Evolutionary conservation across 1,140 invertebrate genomes (phyloP).

Genomic region (Tetramorium parvispinum): DNA sequence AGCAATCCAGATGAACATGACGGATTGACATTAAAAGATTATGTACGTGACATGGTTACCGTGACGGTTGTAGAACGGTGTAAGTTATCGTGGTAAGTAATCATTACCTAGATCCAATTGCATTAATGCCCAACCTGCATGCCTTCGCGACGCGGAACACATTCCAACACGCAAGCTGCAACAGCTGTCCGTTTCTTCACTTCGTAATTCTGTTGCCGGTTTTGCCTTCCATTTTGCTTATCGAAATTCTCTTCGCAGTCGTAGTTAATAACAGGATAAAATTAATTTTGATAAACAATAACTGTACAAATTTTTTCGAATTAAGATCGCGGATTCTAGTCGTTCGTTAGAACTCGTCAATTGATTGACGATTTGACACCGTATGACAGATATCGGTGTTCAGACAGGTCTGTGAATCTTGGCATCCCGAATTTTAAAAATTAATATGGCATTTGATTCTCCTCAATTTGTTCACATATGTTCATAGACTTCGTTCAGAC

Average conservation of each 20-base stretch:
- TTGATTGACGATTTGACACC: not conserved
- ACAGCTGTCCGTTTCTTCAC: not conserved
- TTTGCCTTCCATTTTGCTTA: not conserved
- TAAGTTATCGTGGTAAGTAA: slow-evolving; percentile 70
- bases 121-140: slow-evolving; percentile 58
- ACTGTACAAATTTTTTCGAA: not conserved
- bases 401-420: not conserved
- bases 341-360: not conserved
- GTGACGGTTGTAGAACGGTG: slow-evolving; percentile 44
- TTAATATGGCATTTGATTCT: too few species aligned
- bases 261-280: not conserved
- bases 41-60: slow-evolving; percentile 51
- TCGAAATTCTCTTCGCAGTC: not conserved
- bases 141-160: slow-evolving; percentile 26
- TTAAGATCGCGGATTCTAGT: not conserved
- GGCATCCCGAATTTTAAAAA: too few species aligned
- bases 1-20: slow-evolving; percentile 65
- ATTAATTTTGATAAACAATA: not conserved
- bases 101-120: slow-evolving; percentile 73
- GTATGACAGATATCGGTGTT: not conserved
- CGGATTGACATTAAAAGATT: slow-evolving; percentile 62
- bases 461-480: too few species aligned
- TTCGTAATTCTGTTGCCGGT: not conserved
- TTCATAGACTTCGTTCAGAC: not conserved
- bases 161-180: slow-evolving; percentile 69